Base-by-base conservation (phyloP, 2,797 vertebrate genomes). In the Helarctos malayanus region DNA sequence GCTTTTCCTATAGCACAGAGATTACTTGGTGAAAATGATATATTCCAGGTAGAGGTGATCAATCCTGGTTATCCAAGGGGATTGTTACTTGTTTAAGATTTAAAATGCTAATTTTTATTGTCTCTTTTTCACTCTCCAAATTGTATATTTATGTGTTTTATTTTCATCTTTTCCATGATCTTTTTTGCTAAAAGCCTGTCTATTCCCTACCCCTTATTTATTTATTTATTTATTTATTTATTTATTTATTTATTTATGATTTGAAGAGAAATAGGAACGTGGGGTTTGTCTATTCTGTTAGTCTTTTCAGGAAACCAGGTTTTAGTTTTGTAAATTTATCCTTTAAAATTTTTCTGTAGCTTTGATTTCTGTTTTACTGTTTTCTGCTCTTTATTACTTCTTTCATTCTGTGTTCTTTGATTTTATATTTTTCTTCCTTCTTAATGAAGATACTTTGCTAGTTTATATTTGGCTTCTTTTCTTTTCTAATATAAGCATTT, bases 11-110 rank as follows among this genome's bases (percentile, higher is more conserved):
- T 65, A 61, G 68, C 54, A 54, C 49, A 68, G 19, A 92, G 29
- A 68, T 82, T 41, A 61, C 6, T 95, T 25, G 52, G 27, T 80
- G 68, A 94, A 95, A 97, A 83, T 54, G 35, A 27, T 68, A 68
- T 84, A 35, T 80, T 84, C 80, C 81, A 94, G 56, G 56, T 80
- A 68, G 65, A 96, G 32, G 47, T 27, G 83, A 35, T 93, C 38
- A 91, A 11, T 59, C 49, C 18, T 83, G 14, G 57, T 88, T 92
- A 82, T 69, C 45, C 32, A 78, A 88, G 57, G 78, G 78, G 47
- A 11, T 41, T 73, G 13, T 69, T 69, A 71, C 16, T 80, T 69
- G 41, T 5, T 80, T 32, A 69, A 49, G 75, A 59, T 59, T 80
- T 38, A 87, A 87, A 54, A 57, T 57, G 56, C 18, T 47, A 81